These are phyloP conservation scores for Melanotus villosus DNA, from an alignment of 2,888 invertebrate species.

Conservation along the genomic window DNA sequence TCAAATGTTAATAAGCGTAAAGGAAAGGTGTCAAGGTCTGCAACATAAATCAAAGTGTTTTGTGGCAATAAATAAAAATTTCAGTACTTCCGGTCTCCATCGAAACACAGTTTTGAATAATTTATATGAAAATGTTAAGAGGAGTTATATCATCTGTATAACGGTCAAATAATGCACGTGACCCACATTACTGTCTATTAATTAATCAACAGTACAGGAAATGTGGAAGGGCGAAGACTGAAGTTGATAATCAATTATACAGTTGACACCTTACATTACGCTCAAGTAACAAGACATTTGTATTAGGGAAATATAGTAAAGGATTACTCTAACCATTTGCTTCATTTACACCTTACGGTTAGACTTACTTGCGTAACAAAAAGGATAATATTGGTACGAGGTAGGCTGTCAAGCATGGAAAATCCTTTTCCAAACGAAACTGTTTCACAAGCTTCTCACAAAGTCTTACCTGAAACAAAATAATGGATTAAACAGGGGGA, in stretches of 20 bases:
- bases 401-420: not conserved
- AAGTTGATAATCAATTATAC: not conserved
- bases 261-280: not conserved
- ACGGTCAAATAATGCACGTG: too few relatives aligned
- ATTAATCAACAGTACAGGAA: not conserved
- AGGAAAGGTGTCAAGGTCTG: too few relatives aligned
- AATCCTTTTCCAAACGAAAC: constrained; percentile 8
- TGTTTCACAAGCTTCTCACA: constrained; percentile 3
- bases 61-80: too few relatives aligned
- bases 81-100: too few relatives aligned
- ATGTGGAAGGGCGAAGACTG: not conserved
- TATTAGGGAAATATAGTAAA: not conserved
- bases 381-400: constrained; percentile 7
- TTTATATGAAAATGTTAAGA: too few relatives aligned
- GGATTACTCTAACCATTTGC: not conserved
- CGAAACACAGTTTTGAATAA: too few relatives aligned
- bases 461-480: constrained; percentile 23
- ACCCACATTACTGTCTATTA: too few relatives aligned
- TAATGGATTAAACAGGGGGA: constrained; percentile 6
- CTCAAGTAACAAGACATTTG: not conserved
- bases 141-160: too few relatives aligned
- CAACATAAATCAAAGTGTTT: too few relatives aligned
- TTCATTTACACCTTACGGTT: not conserved
- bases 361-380: not conserved
- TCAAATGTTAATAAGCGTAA: too few relatives aligned